A percentile compares a stretch with the other conserved stretches of the same genome.
phyloP scores from a whole-genome alignment of 2,888 invertebrate species.

The Agrochola lota region DNA sequence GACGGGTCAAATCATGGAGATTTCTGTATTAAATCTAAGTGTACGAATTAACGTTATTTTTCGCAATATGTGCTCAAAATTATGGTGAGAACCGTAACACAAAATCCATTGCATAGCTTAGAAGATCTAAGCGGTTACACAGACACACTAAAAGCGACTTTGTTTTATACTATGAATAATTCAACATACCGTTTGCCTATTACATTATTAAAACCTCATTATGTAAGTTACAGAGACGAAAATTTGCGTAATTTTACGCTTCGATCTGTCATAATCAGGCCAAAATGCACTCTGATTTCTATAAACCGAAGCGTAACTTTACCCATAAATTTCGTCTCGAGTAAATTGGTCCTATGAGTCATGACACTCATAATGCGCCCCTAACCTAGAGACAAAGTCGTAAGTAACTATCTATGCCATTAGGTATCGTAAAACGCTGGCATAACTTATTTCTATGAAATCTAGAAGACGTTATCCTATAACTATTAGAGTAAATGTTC shows the following conservation, averaged over 20 bases:
- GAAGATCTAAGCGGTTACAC: background rate
- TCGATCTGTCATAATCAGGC: background rate
- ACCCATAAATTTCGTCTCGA: background rate
- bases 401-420: background rate
- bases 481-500: background rate
- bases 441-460: background rate
- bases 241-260: background rate
- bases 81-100: background rate
- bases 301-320: background rate
- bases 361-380: background rate
- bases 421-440: background rate
- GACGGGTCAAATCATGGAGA: background rate
- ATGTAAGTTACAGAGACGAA: background rate
- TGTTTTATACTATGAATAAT: background rate
- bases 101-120: background rate
- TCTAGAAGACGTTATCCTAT: background rate
- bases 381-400: background rate
- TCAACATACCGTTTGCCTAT: background rate
- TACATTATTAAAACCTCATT: background rate
- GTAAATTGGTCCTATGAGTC: background rate
- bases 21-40: background rate
- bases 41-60: background rate
- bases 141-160: background rate
- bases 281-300: background rate
- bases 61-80: background rate